These are phyloP conservation scores for Pangasius krempfi DNA, from an alignment of 2,797 vertebrate genomes.

Conservation along the genomic window DNA sequence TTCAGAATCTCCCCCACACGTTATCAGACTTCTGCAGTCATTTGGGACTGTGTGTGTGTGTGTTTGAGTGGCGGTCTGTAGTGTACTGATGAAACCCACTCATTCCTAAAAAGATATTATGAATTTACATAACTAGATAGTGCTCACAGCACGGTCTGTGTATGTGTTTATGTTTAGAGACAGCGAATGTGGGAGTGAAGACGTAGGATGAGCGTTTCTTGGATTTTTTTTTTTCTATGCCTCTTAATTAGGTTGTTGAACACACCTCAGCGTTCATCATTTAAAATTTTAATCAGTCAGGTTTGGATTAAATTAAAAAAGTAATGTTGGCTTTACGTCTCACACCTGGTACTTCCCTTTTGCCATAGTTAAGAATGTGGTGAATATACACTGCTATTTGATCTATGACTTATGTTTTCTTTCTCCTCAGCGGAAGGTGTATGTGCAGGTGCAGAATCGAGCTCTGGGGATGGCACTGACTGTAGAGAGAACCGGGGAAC, in stretches of 20 bases:
- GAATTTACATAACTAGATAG: constrained; percentile 21
- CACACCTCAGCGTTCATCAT: not conserved
- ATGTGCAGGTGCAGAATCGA: constrained; percentile 76
- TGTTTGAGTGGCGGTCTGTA: constrained; percentile 33
- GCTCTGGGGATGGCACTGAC: constrained; percentile 75
- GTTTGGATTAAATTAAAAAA: not conserved
- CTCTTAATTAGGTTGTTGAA: constrained; percentile 19
- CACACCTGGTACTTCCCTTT: not conserved
- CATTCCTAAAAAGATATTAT: constrained; percentile 54
- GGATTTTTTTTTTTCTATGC: not conserved
- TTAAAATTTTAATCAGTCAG: not conserved
- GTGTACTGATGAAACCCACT: constrained; percentile 48
- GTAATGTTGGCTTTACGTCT: not conserved
- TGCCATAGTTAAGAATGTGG: not conserved
- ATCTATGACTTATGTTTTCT: not conserved
- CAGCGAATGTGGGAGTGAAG: constrained; percentile 12
- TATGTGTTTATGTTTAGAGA: constrained; percentile 10
- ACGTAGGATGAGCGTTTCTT: not conserved
- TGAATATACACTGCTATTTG: not conserved
- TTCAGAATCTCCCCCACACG: constrained; percentile 18
- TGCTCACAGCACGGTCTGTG: constrained; percentile 24
- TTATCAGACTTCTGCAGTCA: constrained; percentile 18
- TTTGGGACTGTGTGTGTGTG: constrained; percentile 3
- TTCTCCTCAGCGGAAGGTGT: constrained; percentile 73
- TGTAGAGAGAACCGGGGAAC: constrained; percentile 63